Evolutionary conservation across 2,797 vertebrate species (phyloP).

Genomic region (Zalophus californianus): DNA sequence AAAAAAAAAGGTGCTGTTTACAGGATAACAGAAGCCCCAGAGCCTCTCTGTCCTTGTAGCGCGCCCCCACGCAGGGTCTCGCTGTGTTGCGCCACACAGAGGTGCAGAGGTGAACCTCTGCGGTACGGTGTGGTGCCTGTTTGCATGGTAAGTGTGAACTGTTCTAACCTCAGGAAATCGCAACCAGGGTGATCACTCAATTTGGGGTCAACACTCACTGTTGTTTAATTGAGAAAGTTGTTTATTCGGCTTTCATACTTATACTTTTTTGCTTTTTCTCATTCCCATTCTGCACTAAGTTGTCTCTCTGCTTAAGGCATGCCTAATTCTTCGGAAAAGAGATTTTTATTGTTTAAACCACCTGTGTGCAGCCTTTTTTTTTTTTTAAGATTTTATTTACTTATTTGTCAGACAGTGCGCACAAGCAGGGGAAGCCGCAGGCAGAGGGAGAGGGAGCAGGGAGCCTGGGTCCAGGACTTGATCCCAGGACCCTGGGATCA

Average conservation of each 20-base stretch:
- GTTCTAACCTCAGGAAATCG: neutral
- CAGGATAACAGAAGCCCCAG: neutral
- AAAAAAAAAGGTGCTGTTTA: too few species aligned
- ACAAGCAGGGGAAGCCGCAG: neutral
- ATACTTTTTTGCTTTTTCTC: neutral
- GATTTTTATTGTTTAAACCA: neutral
- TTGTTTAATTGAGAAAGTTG: neutral
- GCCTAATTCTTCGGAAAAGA: neutral
- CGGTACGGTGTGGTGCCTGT: accelerated
- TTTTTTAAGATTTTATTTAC: neutral
- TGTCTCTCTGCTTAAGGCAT: neutral
- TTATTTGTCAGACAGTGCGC: neutral
- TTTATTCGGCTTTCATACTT: neutral
- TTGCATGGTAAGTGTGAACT: neutral
- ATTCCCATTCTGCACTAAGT: neutral
- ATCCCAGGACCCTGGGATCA: too few species aligned
- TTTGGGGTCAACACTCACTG: neutral
- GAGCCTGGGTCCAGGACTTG: too few species aligned
- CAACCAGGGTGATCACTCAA: neutral
- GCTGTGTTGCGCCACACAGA: accelerated
- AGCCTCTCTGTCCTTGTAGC: neutral
- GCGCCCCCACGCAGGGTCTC: accelerated
- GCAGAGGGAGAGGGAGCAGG: neutral
- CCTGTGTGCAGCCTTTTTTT: neutral
- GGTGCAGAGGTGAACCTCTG: neutral